Percentiles rank a stretch among this genome's conserved stretches.
phyloP scores from a whole-genome alignment of 2,113 vertebrate genomes.

The Alosa alosa region DNA sequence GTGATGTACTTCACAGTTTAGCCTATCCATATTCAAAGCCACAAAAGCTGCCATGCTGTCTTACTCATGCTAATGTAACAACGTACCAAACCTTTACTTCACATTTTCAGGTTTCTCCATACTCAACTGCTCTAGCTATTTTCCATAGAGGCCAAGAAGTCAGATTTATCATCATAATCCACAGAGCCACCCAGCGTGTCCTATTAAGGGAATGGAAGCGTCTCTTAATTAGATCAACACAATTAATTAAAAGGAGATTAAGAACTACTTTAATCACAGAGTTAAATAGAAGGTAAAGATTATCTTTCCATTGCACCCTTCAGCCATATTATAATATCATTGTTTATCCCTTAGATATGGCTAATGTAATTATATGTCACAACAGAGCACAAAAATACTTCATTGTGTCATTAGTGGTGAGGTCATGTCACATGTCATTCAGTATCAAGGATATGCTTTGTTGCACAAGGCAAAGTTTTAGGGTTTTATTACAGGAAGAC shows the following conservation, averaged over 20 bases:
- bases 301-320: constrained; percentile 15
- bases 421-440: neutral
- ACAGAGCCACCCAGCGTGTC: constrained; percentile 35
- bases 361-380: constrained; percentile 49
- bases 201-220: constrained; percentile 46
- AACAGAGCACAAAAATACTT: constrained; percentile 9
- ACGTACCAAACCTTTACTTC: neutral
- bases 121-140: neutral
- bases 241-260: constrained; percentile 60
- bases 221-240: constrained; percentile 59
- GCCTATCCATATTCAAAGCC: neutral
- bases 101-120: neutral
- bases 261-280: constrained; percentile 60
- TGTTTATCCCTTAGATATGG: constrained; percentile 37
- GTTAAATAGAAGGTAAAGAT: constrained; percentile 53
- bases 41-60: neutral
- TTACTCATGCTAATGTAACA: neutral
- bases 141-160: neutral
- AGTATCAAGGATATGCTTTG: neutral
- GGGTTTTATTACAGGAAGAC: neutral
- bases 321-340: constrained; percentile 34
- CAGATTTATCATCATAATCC: constrained; percentile 37
- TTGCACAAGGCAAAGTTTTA: neutral
- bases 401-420: neutral
- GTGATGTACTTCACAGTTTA: neutral